Evolutionary conservation across 1,140 invertebrate genomes (phyloP), one percentile per base, ranked within the genome.

Genomic region (Pogonomyrmex californicus): DNA sequence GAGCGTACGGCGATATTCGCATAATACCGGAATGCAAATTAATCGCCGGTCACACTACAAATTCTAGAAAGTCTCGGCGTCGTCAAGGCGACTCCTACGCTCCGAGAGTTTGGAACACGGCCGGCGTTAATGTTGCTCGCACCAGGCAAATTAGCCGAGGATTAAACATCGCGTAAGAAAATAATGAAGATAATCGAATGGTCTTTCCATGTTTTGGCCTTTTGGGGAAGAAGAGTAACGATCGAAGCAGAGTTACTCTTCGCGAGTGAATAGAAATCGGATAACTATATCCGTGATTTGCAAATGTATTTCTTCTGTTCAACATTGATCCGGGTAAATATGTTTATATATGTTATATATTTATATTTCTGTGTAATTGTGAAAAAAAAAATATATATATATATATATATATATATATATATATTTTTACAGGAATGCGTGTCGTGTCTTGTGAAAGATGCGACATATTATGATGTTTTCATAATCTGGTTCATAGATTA

Each of bases 51-150:
- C 70, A 23, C 54, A 51, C 88, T 86, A 51, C 62, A 66, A 79
- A 17, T 88, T 90, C 65, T 88, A 90, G 88, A 90, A 91, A 91
- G 86, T 86, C 82, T 78, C 76, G n/a, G n/a, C n/a, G 82, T 91
- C 71, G 89, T 86, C 89, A 88, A 88, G 88, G 78, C 82, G 78
- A 88, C 90, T 88, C 81, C 90, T 90, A 88, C 77, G 23, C 23
- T 23, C 23, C 23, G 47, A 78, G 47, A 78, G 54, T 58, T 87
- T 90, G 89, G 89, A 81, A 54, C 81, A 47, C 41, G 60, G 86
- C 88, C 89, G 88, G 41, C 76, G 65, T 83, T 51, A 75, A 51
- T 65, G 58, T 88, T 41, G 54, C 54, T 54, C 23, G 47, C 70
- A 60, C 54, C 4, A 12, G 9, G 56, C 44, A 38, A 30, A 60